These are phyloP conservation scores for Stenotaenia linearis DNA, from an alignment of 2,888 invertebrate genomes.

Conservation along the genomic window DNA sequence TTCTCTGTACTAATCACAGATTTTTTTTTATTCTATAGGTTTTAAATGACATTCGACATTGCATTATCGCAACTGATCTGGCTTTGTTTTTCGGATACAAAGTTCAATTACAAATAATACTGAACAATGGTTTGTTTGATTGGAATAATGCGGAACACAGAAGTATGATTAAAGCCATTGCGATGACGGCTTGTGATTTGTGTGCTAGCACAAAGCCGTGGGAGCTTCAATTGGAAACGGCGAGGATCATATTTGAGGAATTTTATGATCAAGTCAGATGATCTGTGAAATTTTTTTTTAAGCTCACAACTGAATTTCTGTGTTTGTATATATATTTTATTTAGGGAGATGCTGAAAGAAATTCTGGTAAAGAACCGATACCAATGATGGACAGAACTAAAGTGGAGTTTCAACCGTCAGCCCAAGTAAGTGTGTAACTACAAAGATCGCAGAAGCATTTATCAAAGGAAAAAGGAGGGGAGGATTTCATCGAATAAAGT, in stretches of 20 bases:
- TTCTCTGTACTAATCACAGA: no score
- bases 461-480: no score
- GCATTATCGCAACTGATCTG: constrained; percentile 77
- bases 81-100: constrained; percentile 74
- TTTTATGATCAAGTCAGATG: constrained; percentile 63
- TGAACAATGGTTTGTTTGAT: constrained; percentile 56
- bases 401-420: constrained; percentile 65
- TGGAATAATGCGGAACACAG: constrained; percentile 63
- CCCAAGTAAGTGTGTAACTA: constrained; percentile 67
- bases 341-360: constrained; percentile 63
- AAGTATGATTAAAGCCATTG: constrained; percentile 58
- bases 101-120: constrained; percentile 55
- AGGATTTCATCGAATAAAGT: no score
- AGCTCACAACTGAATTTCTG: no score
- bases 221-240: constrained; percentile 72
- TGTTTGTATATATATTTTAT: not conserved
- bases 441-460: no score
- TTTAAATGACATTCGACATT: constrained; percentile 67
- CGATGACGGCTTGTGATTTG: constrained; percentile 78
- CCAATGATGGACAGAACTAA: constrained; percentile 74
- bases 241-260: constrained; percentile 73
- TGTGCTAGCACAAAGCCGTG: constrained; percentile 80
- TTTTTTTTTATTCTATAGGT: no score
- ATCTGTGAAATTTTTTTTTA: no score
- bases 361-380: constrained; percentile 63